Evolutionary conservation across 2,888 invertebrate species (phyloP), one percentile per base, ranked within the genome.

Genomic region (Netelia virgata): DNA sequence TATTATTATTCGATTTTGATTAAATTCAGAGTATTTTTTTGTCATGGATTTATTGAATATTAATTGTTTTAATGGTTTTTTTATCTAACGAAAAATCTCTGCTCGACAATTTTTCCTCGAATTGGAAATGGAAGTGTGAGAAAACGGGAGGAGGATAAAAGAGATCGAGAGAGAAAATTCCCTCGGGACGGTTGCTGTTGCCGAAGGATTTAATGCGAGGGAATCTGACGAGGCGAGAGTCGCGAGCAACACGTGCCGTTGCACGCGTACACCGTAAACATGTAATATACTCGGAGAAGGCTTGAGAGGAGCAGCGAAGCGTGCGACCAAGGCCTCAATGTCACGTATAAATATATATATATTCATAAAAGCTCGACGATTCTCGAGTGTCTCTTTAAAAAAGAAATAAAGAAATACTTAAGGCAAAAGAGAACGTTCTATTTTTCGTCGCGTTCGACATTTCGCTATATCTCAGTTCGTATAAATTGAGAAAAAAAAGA

Each of bases 191-290:
- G 53, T 50, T 14, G 41, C 28, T 23, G 43, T 68, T 66, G 68
- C n/a, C 36, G 66, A 41, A n/a, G 69, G 23, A 8, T 57, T 68
- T 64, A 36, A n/a, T 23, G 53, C n/a, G 18, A 68, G 36, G 5
- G 69, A n/a, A 53, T 16, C 18, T 41, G 28, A 66, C 64, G 47
- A 41, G 50, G 43, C 68, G 23, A 69, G 59, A 76, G 72, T 61
- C 68, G 53, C 18, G 63, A 77, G 82, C 78, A 83, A 83, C 82
- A 83, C 73, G 82, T 83, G 77, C 74, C 74, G 66, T 68, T 55
- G 20, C 69, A 63, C 73, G 73, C 72, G 16, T 16, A 68, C 47
- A 28, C 10, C 23, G 43, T 36, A 53, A 20, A 47, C 16, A 73
- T 63, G 28, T 47, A 57, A 16, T 14, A 16, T 5, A 57, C 57